These are phyloP conservation scores for Rapana venosa DNA, from an alignment of 2,888 invertebrate species.

Conservation along the genomic window DNA sequence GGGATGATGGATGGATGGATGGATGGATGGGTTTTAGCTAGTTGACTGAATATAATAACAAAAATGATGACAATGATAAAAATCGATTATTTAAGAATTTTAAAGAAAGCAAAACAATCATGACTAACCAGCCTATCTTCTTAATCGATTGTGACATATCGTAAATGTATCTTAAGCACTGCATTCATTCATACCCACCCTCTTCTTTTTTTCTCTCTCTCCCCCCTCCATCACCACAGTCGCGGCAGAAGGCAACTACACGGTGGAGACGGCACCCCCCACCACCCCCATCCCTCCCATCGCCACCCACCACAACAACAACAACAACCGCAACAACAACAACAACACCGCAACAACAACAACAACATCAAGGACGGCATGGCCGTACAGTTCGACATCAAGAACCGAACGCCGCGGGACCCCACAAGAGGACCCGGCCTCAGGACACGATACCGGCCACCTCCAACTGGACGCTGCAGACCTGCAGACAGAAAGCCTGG, in stretches of 20 bases:
- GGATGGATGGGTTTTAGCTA: too few relatives aligned
- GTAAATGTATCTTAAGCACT: too few relatives aligned
- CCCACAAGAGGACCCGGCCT: too few relatives aligned
- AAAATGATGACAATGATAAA: too few relatives aligned
- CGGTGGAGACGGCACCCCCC: conserved; percentile 81
- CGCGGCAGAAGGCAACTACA: conserved; percentile 84
- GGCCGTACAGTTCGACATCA: conserved; percentile 39
- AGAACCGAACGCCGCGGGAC: conserved; percentile 12
- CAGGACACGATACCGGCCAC: conserved; percentile 10
- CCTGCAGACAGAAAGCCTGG: not conserved
- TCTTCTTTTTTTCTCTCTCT: not conserved
- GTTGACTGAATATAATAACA: too few relatives aligned
- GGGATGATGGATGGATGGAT: too few relatives aligned
- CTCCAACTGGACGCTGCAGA: conserved; percentile 24
- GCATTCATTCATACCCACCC: not conserved
- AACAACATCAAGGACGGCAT: conserved; percentile 1
- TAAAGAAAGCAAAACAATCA: too few relatives aligned
- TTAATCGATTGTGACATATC: too few relatives aligned
- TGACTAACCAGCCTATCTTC: too few relatives aligned
- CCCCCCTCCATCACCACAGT: conserved; percentile 73
- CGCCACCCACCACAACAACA: conserved; percentile 6
- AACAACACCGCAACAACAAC: not conserved
- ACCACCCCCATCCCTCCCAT: conserved; percentile 59
- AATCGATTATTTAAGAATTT: too few relatives aligned
- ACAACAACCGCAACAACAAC: not conserved